Evolutionary conservation across 2,113 vertebrate species (phyloP), one percentile per base, ranked within the genome.

Genomic region (Melanostigma gelatinosum): DNA sequence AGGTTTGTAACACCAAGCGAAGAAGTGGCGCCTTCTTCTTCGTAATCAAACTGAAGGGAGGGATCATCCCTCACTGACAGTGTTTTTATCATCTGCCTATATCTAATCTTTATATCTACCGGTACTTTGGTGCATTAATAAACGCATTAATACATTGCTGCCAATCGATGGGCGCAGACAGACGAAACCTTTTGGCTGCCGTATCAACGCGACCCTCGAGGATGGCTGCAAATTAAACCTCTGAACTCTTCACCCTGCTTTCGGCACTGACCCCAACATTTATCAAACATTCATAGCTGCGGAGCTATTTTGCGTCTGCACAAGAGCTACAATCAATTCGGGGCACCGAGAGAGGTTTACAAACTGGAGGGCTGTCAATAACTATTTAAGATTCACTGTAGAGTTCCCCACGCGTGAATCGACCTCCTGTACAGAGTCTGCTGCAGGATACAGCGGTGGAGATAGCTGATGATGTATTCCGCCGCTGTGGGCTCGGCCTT

Each of bases 171-270:
- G 16, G 27, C 10, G 15, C 38, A 75, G 85, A 89, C 74, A 71
- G 84, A 69, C 79, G 1, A 65, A 64, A 81, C 65, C 72, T 79
- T 86, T 82, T 75, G 74, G 72, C 75, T 5, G 69, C 12, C 18
- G 44, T 65, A 72, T 86, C 67, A 85, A 88, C 86, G 79, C 22
- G 46, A 74, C n/a, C 46, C 71, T 5, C 2, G 20, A 40, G 20
- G 55, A 71, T 66, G 27, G 4, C 67, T 75, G 72, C 77, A 84
- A 86, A 92, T 90, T 54, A 90, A 84, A 85, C 78, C 74, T 32
- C 74, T 91, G 86, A 90, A 87, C 88, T 92, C 83, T 76, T 92
- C 90, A 90, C 84, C 92, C 75, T 61, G 38, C 70, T n/a, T 77
- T 83, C 64, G 73, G 69, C 60, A 20, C 27, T 10, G 80, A 16